phyloP scores from a whole-genome alignment of 2,113 vertebrate species.

The Ammodytes marinus region DNA sequence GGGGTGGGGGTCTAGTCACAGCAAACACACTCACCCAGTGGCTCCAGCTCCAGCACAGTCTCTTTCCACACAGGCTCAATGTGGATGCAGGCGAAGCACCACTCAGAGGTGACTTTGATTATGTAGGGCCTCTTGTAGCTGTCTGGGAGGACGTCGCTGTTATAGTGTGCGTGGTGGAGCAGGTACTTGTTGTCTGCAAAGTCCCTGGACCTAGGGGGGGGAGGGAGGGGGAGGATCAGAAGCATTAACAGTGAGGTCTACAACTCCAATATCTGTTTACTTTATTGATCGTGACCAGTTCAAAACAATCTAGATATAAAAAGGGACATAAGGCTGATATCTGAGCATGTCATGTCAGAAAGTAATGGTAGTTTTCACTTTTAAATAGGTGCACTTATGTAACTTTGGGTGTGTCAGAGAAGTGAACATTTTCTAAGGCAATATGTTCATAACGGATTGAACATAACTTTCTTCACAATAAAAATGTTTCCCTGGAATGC shows the following conservation, averaged over 20 bases:
- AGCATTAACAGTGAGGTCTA: neutral
- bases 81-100: constrained; percentile 96
- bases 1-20: neutral
- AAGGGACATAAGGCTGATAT: too few relatives aligned
- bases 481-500: too few relatives aligned
- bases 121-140: constrained; percentile 95
- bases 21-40: constrained; percentile 83
- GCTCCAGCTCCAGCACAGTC: constrained; percentile 90
- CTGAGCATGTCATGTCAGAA: too few relatives aligned
- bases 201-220: constrained; percentile 86
- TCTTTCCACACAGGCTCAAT: constrained; percentile 97
- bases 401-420: too few relatives aligned
- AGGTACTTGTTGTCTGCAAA: constrained; percentile 92
- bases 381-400: too few relatives aligned
- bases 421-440: too few relatives aligned
- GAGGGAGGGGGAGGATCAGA: constrained; percentile 46
- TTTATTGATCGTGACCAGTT: neutral
- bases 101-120: constrained; percentile 96
- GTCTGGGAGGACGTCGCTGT: constrained; percentile 92
- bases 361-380: neutral
- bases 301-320: neutral
- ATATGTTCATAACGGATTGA: too few relatives aligned
- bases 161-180: constrained; percentile 91
- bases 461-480: too few relatives aligned
- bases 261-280: neutral